Base-by-base conservation (phyloP, 1,140 invertebrate genomes). In the Aphaenogaster rudis region DNA sequence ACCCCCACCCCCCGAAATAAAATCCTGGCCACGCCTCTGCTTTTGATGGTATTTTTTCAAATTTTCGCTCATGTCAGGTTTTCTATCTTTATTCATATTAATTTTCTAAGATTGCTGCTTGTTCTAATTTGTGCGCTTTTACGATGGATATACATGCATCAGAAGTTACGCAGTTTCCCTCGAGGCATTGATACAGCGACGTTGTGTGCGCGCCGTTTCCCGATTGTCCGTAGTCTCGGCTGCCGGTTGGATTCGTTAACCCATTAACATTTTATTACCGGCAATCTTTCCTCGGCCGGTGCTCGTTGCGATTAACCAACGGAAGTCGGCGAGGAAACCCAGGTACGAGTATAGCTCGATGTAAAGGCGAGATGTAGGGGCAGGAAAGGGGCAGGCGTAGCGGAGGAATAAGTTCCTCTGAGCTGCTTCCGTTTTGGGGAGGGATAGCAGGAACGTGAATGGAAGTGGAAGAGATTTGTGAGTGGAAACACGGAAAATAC, bases 181-280 rank as follows among this genome's bases (percentile, higher is more conserved):
- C 17, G 36, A 42, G 8, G 21, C 21, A 61, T 61, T 59, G 42
- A 48, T 64, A n/a, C 61, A 15, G 0, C 13, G 33, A 54, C 13
- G 45, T 67, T 36, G 11, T 28, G 72, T 59, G 52, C 71, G 71
- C n/a, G 21, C 59, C 28, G 57, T 85, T 86, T 57, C 57, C 39
- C 74, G 61, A 57, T 72, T 78, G 50, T 50, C 59, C 54, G 71
- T 21, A 48, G 33, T 59, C 66, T 67, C 54, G 78, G 80, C 86
- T 84, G 39, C 67, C 45, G 50, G 86, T 36, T 28, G 36, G 79
- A 57, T 74, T 91, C 87, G 86, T 92, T 92, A 92, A 91, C 86
- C 88, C 88, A 91, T 92, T 91, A 92, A 92, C 89, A 92, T 92
- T 92, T 92, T 92, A 92, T 92, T 92, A 84, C 89, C 59, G 50